Conservation (phyloP, 1,140 invertebrate species). For the Myzus persicae region DNA sequence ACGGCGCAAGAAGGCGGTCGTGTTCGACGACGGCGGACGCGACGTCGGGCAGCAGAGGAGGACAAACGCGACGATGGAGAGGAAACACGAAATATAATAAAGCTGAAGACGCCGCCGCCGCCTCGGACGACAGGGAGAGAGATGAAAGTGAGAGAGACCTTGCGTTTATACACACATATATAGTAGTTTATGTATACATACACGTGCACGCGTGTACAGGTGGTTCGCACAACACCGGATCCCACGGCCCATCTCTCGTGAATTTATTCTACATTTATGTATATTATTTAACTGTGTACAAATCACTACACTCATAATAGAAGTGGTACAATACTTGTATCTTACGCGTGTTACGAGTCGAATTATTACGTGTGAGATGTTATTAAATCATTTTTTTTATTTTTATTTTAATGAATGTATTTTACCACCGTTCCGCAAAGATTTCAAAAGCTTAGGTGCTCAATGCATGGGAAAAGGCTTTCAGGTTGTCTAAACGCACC, state of each 20-base stretch:
- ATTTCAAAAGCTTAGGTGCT: not conserved
- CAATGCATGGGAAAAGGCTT: not conserved
- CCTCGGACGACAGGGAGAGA: not conserved
- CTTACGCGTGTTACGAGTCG: not conserved
- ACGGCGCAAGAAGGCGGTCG: not conserved
- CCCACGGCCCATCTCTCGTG: constrained; percentile 26
- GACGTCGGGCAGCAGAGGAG: not conserved
- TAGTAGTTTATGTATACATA: too few relatives aligned
- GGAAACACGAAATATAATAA: constrained; percentile 40
- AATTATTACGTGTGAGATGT: not conserved
- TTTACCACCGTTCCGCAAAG: not conserved
- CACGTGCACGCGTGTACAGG: not conserved
- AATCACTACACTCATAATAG: not conserved
- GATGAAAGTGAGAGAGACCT: constrained; percentile 45
- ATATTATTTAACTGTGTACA: not conserved
- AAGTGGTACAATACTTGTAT: not conserved
- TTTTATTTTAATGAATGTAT: not conserved
- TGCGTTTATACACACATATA: not conserved
- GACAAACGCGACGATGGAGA: constrained; percentile 4
- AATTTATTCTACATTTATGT: constrained; percentile 11
- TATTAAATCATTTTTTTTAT: not conserved
- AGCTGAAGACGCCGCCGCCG: not conserved
- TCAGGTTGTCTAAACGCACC: not conserved
- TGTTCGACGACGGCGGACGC: constrained; percentile 4
- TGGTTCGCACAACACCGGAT: constrained; percentile 22